Base-by-base conservation (phyloP, 2,888 invertebrate genomes). In the Drosophila melanosoma region DNA sequence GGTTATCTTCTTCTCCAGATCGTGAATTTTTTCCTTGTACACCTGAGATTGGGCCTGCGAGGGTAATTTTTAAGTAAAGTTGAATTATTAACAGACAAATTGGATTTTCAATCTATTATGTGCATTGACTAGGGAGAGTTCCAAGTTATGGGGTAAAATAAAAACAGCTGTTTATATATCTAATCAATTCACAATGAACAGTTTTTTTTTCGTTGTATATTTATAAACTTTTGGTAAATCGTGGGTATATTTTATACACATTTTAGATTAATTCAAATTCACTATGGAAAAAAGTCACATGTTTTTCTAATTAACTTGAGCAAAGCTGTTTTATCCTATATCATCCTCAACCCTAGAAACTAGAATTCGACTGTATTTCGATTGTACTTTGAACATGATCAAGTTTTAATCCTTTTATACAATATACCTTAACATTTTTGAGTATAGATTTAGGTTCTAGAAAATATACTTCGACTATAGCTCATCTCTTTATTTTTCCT, bases 11-110 rank as follows among this genome's bases (percentile, higher is more conserved):
- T 90, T 83, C 69, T 93, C 93, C 71, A 93, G 79, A 70, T 90
- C 91, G 38, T 89, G 79, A 29, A 93, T 93, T 79, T 91, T 92
- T 72, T 93, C 93, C 76, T 90, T 92, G 74, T 92, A 93, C 11
- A 92, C 92, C 77, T 93, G 92, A 4, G 92, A 91, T 77, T 93
- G 93, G 8, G 91, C 92, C 93, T 93, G 76, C 23, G 33, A 20
- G 8, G 68, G 62, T 66, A 79, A 61, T 26, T 15, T 66, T 56
- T 58, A 23, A 62, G 48, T 48, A 12, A 40, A 1, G 3, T 35
- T 4, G 3, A 26, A 26, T 65, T 40, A 36, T 20, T 61, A 3
- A 3, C 2, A 29, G 2, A 49, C 36, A 7, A 26, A 15, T 29
- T 26, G 1, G 3, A 26, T 12, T 29, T 35, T 12, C 26, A 4